These are phyloP conservation scores for Drosophila arawakana DNA, from an alignment of 1,140 invertebrate genomes.

Conservation along the genomic window DNA sequence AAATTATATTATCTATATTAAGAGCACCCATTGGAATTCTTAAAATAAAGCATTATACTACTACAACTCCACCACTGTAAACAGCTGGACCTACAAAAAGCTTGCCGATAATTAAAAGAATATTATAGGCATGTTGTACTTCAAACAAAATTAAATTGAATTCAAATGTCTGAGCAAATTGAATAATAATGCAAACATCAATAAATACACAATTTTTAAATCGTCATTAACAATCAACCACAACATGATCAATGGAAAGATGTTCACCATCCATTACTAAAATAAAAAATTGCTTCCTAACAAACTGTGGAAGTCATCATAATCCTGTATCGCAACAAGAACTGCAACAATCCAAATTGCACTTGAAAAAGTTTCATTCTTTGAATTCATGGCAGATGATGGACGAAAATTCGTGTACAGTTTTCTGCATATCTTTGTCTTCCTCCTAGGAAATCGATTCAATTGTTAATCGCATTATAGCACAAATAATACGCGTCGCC, in stretches of 20 bases:
- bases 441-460: slow-evolving; percentile 89
- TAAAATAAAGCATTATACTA: slow-evolving; percentile 1
- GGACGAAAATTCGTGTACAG: slow-evolving; percentile 8
- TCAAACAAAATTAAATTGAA: not conserved
- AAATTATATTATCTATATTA: slow-evolving; percentile 13
- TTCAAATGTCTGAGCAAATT: slow-evolving; percentile 10
- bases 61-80: slow-evolving; percentile 13
- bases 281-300: slow-evolving; percentile 15
- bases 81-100: slow-evolving; percentile 12
- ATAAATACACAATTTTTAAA: slow-evolving; percentile 21
- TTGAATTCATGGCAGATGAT: slow-evolving; percentile 6
- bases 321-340: slow-evolving; percentile 33
- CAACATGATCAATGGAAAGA: not conserved
- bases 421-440: slow-evolving; percentile 34
- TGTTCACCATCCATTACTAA: not conserved
- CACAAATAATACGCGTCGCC: slow-evolving; percentile 88
- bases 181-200: slow-evolving; percentile 44
- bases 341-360: slow-evolving; percentile 16
- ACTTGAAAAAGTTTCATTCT: slow-evolving; percentile 7
- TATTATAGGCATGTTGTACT: slow-evolving; percentile 7
- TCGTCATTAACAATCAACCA: slow-evolving; percentile 22
- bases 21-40: slow-evolving; percentile 20
- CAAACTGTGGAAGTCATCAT: slow-evolving; percentile 29
- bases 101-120: slow-evolving; percentile 7
- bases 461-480: slow-evolving; percentile 90